These are phyloP conservation scores for Polyommatus iphigenia DNA, from an alignment of 2,888 invertebrate genomes.

Conservation along the genomic window DNA sequence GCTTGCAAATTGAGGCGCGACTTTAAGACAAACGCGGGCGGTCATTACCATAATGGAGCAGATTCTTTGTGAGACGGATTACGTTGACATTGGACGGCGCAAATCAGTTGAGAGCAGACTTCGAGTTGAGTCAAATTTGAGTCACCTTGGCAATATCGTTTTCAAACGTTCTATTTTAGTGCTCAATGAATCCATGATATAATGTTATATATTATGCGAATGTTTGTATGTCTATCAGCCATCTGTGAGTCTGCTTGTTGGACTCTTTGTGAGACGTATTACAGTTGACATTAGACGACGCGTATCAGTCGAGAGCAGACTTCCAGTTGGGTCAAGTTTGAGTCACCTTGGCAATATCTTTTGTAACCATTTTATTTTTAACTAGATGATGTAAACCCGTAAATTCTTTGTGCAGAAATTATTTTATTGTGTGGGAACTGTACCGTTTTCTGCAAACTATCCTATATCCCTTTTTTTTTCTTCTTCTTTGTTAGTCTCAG, in stretches of 20 bases:
- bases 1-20: slow-evolving; percentile 81
- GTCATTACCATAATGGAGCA: slow-evolving; percentile 79
- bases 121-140: neutral
- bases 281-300: slow-evolving; percentile 52
- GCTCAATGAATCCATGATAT: no score
- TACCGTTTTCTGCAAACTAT: no score
- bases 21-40: slow-evolving; percentile 80
- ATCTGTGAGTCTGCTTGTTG: no score
- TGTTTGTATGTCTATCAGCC: no score
- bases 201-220: no score
- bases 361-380: no score
- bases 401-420: no score
- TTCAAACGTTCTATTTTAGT: no score
- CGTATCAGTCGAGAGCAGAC: neutral
- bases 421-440: no score
- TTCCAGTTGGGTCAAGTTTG: neutral
- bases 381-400: no score
- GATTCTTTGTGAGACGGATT: slow-evolving; percentile 73
- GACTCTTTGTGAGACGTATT: slow-evolving; percentile 73
- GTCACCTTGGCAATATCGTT: neutral
- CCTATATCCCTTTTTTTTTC: no score
- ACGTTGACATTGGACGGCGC: slow-evolving; percentile 52
- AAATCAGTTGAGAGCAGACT: neutral
- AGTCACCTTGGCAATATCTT: neutral
- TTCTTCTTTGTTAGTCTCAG: no score